Evolutionary conservation across 2,113 vertebrate species (phyloP), one percentile per base, ranked within the genome.

Genomic region (Condylura cristata): DNA sequence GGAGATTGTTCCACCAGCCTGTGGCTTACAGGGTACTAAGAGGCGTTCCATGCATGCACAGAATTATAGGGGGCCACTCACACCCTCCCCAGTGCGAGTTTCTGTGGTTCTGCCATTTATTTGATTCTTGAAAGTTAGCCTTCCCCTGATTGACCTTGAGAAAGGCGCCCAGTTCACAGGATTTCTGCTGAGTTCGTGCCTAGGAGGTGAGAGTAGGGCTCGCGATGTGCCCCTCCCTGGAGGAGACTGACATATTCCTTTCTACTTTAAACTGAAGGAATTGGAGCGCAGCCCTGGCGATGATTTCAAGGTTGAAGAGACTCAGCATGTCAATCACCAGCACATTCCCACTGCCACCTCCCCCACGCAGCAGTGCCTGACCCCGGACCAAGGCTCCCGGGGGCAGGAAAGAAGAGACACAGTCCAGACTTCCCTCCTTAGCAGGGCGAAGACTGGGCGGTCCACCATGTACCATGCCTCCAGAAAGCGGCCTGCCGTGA

Each of bases 251-350:
- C 39, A 12, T 22, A 8, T 80, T 91, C 60, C 94, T 90, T 91
- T 94, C 91, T 87, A 86, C n/a, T 97, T 97, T 96, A 94, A 96
- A 96, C 96, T 95, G 81, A 97, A 99, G 99, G 98, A 98, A 13
- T 88, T 98, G 79, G 97, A 98, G 93, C 94, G 96, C 20, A 96
- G 94, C 11, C 66, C 53, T 61, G 98, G 97, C 86, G 93, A 96
- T 61, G 97, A 97, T n/a, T 71, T 95, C 61, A 97, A 79, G 61
- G 96, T 93, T 20, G 98, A 97, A 56, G 96, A 98, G 44, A 89
- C 51, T 61, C 63, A 39, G 66, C 32, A 63, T 84, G 71, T 84
- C 95, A 84, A 70, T 82, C 84, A 82, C 72, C 51, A 48, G 18
- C 94, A 98, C 94, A 97, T 98, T 98, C 97, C 92, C 5, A 92